Conservation (phyloP, 1,140 invertebrate genomes). For the Sitophilus oryzae region DNA sequence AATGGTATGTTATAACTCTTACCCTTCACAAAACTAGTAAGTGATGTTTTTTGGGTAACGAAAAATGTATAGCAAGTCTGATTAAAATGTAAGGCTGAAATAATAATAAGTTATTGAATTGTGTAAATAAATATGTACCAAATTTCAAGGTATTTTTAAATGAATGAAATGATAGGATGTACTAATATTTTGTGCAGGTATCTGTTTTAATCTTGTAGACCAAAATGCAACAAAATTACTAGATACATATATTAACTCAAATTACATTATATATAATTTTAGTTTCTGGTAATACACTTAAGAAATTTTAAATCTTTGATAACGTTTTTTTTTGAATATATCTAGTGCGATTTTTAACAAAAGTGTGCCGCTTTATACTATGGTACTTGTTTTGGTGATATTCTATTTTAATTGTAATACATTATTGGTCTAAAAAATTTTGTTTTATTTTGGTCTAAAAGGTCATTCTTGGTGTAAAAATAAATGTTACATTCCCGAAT, state of each 20-base stretch:
- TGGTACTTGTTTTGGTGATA: too few relatives aligned
- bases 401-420: too few relatives aligned
- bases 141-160: constrained; percentile 33
- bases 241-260: too few relatives aligned
- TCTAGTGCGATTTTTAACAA: too few relatives aligned
- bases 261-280: too few relatives aligned
- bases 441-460: constrained; percentile 27
- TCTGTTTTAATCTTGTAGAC: background rate
- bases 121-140: constrained; percentile 35
- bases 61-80: constrained; percentile 40
- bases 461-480: constrained; percentile 31
- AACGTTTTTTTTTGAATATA: too few relatives aligned
- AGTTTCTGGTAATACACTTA: too few relatives aligned
- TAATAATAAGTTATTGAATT: constrained; percentile 38
- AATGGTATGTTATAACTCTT: background rate
- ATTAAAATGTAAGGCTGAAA: constrained; percentile 41
- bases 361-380: too few relatives aligned
- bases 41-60: constrained; percentile 6
- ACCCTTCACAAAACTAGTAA: background rate
- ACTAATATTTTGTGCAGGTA: constrained; percentile 14
- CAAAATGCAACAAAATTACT: constrained; percentile 1
- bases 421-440: too few relatives aligned
- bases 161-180: constrained; percentile 31
- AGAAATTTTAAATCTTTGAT: too few relatives aligned
- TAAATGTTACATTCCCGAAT: constrained; percentile 34